Percentiles rank a stretch among this genome's conserved stretches.
These are phyloP conservation scores for Plotosus lineatus DNA, from an alignment of 2,113 vertebrate species.

Conservation along the genomic window DNA sequence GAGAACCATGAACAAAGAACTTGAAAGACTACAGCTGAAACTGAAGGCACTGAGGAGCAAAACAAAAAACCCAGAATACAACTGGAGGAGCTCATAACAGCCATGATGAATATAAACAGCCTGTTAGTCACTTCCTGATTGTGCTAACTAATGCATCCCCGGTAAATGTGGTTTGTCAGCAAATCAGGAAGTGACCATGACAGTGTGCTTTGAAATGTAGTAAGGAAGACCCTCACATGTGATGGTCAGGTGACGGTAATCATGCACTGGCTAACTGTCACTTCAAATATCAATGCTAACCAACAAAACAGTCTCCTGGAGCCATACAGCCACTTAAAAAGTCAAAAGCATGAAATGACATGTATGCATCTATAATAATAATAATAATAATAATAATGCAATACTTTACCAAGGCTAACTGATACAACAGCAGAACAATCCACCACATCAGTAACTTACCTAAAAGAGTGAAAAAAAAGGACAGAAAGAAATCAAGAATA, in stretches of 20 bases:
- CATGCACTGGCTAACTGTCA: not conserved
- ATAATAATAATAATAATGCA: not conserved
- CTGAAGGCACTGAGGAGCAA: too few species aligned
- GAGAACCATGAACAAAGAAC: too few species aligned
- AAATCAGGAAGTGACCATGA: too few species aligned
- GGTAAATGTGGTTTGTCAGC: too few species aligned
- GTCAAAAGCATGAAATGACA: not conserved
- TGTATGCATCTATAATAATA: not conserved
- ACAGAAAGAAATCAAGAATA: slow-evolving; percentile 20
- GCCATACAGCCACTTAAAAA: not conserved
- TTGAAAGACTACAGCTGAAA: too few species aligned
- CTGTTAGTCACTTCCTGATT: too few species aligned
- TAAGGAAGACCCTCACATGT: not conserved
- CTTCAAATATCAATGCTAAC: too few species aligned
- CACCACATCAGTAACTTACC: slow-evolving; percentile 36
- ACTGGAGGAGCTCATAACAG: too few species aligned
- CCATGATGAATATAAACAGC: too few species aligned
- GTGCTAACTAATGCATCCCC: too few species aligned
- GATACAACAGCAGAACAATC: not conserved
- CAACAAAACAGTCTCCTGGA: not conserved
- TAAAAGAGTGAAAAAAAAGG: slow-evolving; percentile 30
- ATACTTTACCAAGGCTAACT: slow-evolving; percentile 16
- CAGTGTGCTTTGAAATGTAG: not conserved
- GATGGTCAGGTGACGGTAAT: not conserved
- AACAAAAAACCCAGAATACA: too few species aligned